Percentiles rank a stretch among this genome's conserved stretches.
Conservation (phyloP, 2,888 invertebrate species). For the Diaphora mendica region DNA sequence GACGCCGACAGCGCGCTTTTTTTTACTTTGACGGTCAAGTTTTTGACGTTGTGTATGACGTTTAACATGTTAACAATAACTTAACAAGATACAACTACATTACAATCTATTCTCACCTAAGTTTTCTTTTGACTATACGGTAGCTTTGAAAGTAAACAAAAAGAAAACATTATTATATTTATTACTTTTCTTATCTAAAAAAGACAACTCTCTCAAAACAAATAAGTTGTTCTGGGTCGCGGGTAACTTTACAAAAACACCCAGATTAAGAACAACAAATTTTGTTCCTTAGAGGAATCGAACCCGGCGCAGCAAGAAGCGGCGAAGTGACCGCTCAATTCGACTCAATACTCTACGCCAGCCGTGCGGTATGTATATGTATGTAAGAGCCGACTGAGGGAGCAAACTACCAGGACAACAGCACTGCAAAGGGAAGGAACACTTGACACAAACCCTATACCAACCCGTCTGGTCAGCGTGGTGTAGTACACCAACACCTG, state of each 20-base stretch:
- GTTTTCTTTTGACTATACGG: slow-evolving; percentile 77
- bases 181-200: neutral
- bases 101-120: slow-evolving; percentile 65
- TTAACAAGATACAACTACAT: neutral
- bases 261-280: neutral
- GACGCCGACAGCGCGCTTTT: too few relatives aligned
- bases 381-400: too few relatives aligned
- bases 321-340: neutral
- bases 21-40: too few relatives aligned
- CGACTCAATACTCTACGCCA: neutral
- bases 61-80: neutral
- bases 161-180: slow-evolving; percentile 23
- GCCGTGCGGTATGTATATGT: neutral
- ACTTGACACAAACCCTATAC: too few relatives aligned
- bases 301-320: neutral
- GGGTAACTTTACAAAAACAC: neutral
- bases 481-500: too few relatives aligned
- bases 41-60: too few relatives aligned
- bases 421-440: too few relatives aligned
- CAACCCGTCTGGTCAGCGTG: too few relatives aligned
- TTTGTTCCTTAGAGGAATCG: neutral
- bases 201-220: too few relatives aligned
- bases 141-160: slow-evolving; percentile 74
- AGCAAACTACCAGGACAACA: too few relatives aligned
- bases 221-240: neutral